Evolutionary conservation across 2,888 invertebrate species (phyloP), one percentile per base, ranked within the genome.

Genomic region (Sepioteuthis lessoniana): DNA sequence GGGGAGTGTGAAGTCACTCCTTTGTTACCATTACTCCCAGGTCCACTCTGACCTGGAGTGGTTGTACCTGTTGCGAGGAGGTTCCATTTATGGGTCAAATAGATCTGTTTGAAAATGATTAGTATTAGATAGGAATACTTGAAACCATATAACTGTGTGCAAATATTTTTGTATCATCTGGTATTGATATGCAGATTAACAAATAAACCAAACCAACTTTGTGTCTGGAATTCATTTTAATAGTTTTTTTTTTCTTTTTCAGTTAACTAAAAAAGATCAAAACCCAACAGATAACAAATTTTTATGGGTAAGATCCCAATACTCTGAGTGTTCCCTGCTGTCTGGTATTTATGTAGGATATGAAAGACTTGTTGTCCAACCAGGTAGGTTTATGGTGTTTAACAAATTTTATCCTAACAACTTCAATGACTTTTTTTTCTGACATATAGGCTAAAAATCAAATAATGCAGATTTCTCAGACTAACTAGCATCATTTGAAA

Each of bases 291-390:
- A 96, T 93, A 97, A 97, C 95, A 96, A 96, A 94, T 95, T 96
- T 8, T 95, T 96, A 38, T 97, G 96, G 96, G 96, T 96, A n/a
- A 96, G 97, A 96, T 97, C 97, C n/a, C 95, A 97, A 60, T 97
- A 96, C 95, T 98, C 99, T 0, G 98, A 99, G 96, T 99, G 99
- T 97, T 98, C 98, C 96, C 98, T 98, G 0, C 97, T 99, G 93
- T 99, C 99, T 97, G 99, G 99, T 46, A 98, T 99, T 0, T 99
- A 99, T 97, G 98, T 98, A 96, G 99, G 99, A 90, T 96, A 96
- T 38, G 95, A 96, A 35, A 95, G 97, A 93, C 95, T 97, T 47
- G 95, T 96, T n/a, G 95, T 97, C 28, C 35, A 37, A 50, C 90
- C 94, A 42, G 90, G 94, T 94, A 90, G 38, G 28, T 93, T 93